Percentiles rank a stretch among this genome's conserved stretches.
Conservation (phyloP, 2,888 invertebrate genomes). For the Rhorus exstirpatorius region DNA sequence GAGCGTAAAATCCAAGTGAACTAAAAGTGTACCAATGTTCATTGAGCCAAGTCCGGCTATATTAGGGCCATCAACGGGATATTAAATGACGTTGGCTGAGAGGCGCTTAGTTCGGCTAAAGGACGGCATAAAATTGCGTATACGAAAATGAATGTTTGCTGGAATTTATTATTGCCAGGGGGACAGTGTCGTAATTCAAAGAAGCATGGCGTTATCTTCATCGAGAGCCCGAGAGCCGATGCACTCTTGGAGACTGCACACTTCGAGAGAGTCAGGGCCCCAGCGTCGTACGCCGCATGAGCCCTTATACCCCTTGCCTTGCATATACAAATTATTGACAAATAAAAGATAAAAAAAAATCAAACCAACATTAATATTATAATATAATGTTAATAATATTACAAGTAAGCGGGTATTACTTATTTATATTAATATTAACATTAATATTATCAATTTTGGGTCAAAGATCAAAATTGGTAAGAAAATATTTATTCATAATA, state of each 20-base stretch:
- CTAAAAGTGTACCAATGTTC: conserved; percentile 75
- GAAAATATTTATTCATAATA: no score
- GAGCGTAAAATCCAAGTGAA: conserved; percentile 46
- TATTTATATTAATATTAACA: no score
- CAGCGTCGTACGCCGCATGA: conserved; percentile 63
- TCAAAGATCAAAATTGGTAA: no score
- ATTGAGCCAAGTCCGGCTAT: conserved; percentile 78
- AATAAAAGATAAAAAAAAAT: no score
- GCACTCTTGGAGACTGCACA: conserved; percentile 75
- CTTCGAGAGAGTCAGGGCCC: conserved; percentile 75
- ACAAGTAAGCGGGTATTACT: no score
- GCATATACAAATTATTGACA: no score
- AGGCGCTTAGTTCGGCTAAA: conserved; percentile 84
- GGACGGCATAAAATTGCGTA: conserved; percentile 85
- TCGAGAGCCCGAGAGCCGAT: conserved; percentile 78
- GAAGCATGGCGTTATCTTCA: conserved; percentile 85
- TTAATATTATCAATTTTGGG: no score
- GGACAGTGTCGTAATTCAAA: conserved; percentile 85
- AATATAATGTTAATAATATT: no score
- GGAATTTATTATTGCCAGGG: conserved; percentile 85
- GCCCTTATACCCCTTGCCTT: conserved; percentile 55
- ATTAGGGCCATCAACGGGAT: conserved; percentile 84
- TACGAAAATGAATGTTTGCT: conserved; percentile 86
- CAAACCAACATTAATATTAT: no score
- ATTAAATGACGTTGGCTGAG: conserved; percentile 85